These are phyloP conservation scores for Sitophilus oryzae DNA, from an alignment of 1,140 invertebrate species.

Conservation along the genomic window DNA sequence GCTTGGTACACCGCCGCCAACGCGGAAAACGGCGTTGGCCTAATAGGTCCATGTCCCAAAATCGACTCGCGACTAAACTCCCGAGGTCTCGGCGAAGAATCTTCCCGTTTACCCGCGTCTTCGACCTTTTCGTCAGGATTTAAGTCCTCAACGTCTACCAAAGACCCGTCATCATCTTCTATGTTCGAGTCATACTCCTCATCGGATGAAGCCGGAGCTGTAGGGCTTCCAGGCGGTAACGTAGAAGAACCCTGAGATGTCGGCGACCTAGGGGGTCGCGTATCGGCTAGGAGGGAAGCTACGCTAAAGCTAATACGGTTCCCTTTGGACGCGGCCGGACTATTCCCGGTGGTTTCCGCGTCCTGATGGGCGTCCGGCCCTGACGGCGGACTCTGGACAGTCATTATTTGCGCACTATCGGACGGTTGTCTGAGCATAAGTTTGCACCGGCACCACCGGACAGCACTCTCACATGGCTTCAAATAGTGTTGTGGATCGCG, in stretches of 20 bases:
- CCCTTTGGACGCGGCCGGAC: slow-evolving; percentile 32
- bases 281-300: slow-evolving; percentile 60
- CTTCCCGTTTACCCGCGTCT: slow-evolving; percentile 11
- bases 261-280: slow-evolving; percentile 46
- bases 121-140: slow-evolving; percentile 47
- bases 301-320: slow-evolving; percentile 61
- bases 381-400: slow-evolving; percentile 41
- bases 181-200: slow-evolving; percentile 61
- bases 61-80: slow-evolving; percentile 36
- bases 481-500: not conserved
- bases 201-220: slow-evolving; percentile 49
- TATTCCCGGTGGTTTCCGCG: slow-evolving; percentile 41
- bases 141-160: slow-evolving; percentile 62
- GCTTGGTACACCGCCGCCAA: slow-evolving; percentile 50
- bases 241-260: slow-evolving; percentile 40
- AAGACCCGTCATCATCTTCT: slow-evolving; percentile 60
- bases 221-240: slow-evolving; percentile 40
- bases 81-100: slow-evolving; percentile 23
- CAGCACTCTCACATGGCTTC: slow-evolving; percentile 15
- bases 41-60: slow-evolving; percentile 50
- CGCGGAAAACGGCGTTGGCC: slow-evolving; percentile 62
- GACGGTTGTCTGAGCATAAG: slow-evolving; percentile 38
- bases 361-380: slow-evolving; percentile 37
- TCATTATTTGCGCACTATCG: slow-evolving; percentile 42
- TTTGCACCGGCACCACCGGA: slow-evolving; percentile 4